These are phyloP conservation scores for Elysia crispata DNA, from an alignment of 2,888 invertebrate species.

Conservation along the genomic window DNA sequence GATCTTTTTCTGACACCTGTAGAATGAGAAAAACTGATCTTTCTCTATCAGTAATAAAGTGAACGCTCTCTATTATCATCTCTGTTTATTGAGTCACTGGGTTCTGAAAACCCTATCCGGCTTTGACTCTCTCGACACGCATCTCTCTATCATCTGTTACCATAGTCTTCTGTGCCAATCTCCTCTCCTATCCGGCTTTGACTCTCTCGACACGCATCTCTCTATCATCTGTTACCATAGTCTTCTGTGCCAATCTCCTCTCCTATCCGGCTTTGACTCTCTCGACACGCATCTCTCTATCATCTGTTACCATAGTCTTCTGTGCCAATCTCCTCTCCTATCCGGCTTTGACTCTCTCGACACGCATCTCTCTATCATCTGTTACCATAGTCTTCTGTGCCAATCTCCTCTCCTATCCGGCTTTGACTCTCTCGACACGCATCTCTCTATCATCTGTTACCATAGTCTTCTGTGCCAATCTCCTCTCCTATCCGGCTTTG, in stretches of 20 bases:
- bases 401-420: background rate
- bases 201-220: background rate
- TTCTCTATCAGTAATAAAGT: no score
- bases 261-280: background rate
- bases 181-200: background rate
- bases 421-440: background rate
- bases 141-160: slow-evolving; percentile 1
- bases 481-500: background rate
- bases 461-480: background rate
- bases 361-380: background rate
- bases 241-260: background rate
- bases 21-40: no score
- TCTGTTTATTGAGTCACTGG: no score
- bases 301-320: background rate
- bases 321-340: background rate
- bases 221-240: background rate
- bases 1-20: no score
- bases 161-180: background rate
- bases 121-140: background rate
- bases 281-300: background rate
- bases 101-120: no score
- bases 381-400: background rate
- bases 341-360: background rate
- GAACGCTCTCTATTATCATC: no score
- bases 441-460: background rate